Evolutionary conservation across 1,140 invertebrate species (phyloP).

Genomic region (Arctopsyche grandis): DNA sequence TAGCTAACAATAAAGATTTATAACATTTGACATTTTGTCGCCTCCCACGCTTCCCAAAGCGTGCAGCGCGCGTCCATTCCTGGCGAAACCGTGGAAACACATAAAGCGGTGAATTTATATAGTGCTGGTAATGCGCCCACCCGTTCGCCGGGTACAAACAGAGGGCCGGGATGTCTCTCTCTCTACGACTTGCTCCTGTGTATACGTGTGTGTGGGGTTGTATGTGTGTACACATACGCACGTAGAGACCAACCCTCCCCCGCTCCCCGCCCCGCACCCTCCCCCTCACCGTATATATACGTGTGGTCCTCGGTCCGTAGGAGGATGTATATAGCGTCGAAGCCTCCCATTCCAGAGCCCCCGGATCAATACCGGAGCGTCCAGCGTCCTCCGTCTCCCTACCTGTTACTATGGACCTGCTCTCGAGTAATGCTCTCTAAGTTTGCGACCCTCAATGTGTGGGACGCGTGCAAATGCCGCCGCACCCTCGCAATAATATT

Average conservation of each 20-base stretch:
- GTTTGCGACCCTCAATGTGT: conserved; percentile 37
- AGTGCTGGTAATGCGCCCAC: conserved; percentile 23
- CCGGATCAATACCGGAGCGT: conserved; percentile 50
- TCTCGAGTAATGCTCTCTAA: conserved; percentile 43
- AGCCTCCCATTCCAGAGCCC: conserved; percentile 35
- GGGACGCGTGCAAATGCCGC: conserved; percentile 3
- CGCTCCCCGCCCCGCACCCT: background rate
- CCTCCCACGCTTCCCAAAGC: background rate
- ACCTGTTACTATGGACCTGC: conserved; percentile 49
- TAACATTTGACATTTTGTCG: background rate
- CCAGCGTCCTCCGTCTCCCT: conserved; percentile 46
- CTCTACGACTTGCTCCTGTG: background rate
- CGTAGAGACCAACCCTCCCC: background rate
- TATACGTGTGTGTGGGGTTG: background rate
- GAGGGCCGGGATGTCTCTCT: background rate
- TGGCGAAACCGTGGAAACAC: conserved; percentile 15
- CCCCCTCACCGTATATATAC: background rate
- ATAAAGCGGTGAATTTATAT: conserved; percentile 42
- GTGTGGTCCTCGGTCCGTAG: conserved; percentile 16
- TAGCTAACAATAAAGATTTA: no score
- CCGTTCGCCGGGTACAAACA: conserved; percentile 9
- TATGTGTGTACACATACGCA: background rate
- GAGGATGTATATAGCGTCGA: conserved; percentile 30
- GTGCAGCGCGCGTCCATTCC: background rate
- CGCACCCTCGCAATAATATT: no score